Base-by-base conservation (phyloP, 2,888 invertebrate species). In the Agrotis segetum region DNA sequence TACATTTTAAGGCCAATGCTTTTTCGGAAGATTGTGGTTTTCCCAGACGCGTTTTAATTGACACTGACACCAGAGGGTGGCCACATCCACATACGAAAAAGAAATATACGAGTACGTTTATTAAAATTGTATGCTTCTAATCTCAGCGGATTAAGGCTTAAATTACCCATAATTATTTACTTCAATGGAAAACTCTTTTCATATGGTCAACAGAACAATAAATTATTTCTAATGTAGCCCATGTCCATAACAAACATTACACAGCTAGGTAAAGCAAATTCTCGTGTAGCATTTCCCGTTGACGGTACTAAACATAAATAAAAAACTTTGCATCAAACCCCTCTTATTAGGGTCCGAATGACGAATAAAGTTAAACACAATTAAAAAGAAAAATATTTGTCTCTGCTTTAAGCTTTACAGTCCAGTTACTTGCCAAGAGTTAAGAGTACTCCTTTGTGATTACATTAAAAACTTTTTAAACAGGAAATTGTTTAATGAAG, bases 331-430 rank as follows among this genome's bases (percentile, higher is more conserved):
- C 46, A 47, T 19, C 13, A 29, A 62, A 13, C 56, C 56, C 50
- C 47, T 52, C 19, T 67, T 67, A 58, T 62, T 74, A 67, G 14
- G 46, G 44, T 56, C 55, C 24, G 5, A 56, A 52, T 61, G 55
- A 50, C 60, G n/a, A 6, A 67, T 34, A 56, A 74, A 74, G 16
- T 19, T 68, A 69, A 75, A 75, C 24, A 69, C 24, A 63, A 64
- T 55, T 59, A 53, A 56, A 74, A 67, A 67, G 24, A 34, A 24
- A 56, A 60, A 74, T 44, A 56, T 61, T 46, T 67, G n/a, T 50
- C 21, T n/a, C 13, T 46, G 24, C 3, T 55, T 21, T 3, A 49
- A 55, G 44, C 65, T 64, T 71, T 52, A 64, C 50, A 17, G 14
- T 24, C 19, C 19, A 65, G 52, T 47, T 46, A 56, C 16, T 71